Evolutionary conservation across 2,888 invertebrate species (phyloP).

Genomic region (Cyclophora punctaria): DNA sequence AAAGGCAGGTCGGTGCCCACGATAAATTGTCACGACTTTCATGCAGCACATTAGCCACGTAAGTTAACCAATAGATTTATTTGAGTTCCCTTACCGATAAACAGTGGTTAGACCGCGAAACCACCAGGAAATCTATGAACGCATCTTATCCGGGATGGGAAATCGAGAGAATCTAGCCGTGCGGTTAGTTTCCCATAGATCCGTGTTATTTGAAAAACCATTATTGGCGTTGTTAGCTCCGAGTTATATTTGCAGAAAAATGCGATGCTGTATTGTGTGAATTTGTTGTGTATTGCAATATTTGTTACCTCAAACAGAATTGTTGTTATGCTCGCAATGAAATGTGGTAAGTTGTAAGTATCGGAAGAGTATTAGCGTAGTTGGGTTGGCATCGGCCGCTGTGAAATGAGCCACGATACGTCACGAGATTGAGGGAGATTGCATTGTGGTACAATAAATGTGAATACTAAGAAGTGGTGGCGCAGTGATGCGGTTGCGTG

Average conservation of each 20-base stretch:
- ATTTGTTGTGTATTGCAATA: background rate
- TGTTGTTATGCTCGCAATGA: background rate
- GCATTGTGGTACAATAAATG: slow-evolving; percentile 60
- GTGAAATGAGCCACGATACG: slow-evolving; percentile 65
- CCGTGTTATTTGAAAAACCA: slow-evolving; percentile 66
- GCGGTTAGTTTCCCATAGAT: slow-evolving; percentile 66
- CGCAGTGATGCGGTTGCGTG: slow-evolving; percentile 61
- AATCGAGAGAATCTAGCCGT: slow-evolving; percentile 60
- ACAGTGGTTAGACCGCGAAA: slow-evolving; percentile 63
- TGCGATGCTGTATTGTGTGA: no score
- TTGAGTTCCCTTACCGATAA: slow-evolving; percentile 60
- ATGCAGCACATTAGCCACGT: slow-evolving; percentile 47
- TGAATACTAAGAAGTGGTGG: slow-evolving; percentile 46
- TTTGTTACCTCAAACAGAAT: background rate
- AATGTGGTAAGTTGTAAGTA: background rate
- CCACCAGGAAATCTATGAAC: slow-evolving; percentile 62
- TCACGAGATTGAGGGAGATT: slow-evolving; percentile 60
- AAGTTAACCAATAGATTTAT: slow-evolving; percentile 59
- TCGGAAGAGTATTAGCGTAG: background rate
- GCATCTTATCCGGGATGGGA: slow-evolving; percentile 60
- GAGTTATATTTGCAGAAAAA: slow-evolving; percentile 30
- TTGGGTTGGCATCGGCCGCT: slow-evolving; percentile 10
- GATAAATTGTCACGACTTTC: slow-evolving; percentile 57
- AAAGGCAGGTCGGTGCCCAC: slow-evolving; percentile 43
- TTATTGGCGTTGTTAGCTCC: slow-evolving; percentile 59